These are phyloP conservation scores for Elephantulus edwardii DNA, from an alignment of 2,113 vertebrate genomes.

Conservation along the genomic window DNA sequence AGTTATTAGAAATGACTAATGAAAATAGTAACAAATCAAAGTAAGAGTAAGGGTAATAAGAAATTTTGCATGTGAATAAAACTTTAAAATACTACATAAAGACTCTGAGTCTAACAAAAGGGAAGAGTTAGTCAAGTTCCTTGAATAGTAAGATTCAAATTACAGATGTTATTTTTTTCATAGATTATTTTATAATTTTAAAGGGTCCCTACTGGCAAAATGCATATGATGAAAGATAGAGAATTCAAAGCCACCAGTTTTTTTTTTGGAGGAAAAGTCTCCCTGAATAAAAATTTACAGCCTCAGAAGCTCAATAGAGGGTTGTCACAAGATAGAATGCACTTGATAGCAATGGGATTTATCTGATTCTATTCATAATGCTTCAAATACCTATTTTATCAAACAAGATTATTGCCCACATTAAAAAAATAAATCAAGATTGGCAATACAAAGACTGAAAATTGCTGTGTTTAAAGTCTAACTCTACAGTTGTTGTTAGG, in stretches of 20 bases:
- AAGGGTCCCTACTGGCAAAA: too few relatives aligned
- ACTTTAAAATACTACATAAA: neutral
- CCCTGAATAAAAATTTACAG: too few relatives aligned
- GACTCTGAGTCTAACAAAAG: constrained; percentile 8
- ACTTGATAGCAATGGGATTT: too few relatives aligned
- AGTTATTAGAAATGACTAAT: constrained; percentile 24
- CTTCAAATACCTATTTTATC: neutral
- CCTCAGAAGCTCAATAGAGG: too few relatives aligned
- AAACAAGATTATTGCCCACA: constrained; percentile 13
- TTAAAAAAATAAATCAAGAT: constrained; percentile 13
- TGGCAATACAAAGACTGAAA: constrained; percentile 16
- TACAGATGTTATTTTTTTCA: neutral
- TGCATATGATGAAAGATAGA: too few relatives aligned
- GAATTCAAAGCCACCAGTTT: too few relatives aligned
- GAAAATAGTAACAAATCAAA: neutral
- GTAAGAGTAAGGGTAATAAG: neutral
- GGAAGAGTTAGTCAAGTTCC: neutral
- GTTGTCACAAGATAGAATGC: too few relatives aligned
- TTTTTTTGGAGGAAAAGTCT: too few relatives aligned
- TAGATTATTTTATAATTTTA: constrained; percentile 20
- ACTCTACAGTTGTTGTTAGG: too few relatives aligned
- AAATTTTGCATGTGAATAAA: neutral
- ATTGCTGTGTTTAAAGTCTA: neutral
- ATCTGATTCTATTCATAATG: constrained; percentile 13
- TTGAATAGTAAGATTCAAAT: constrained; percentile 21